Base-by-base conservation (phyloP, 2,113 vertebrate species). In the Pagrus major region DNA sequence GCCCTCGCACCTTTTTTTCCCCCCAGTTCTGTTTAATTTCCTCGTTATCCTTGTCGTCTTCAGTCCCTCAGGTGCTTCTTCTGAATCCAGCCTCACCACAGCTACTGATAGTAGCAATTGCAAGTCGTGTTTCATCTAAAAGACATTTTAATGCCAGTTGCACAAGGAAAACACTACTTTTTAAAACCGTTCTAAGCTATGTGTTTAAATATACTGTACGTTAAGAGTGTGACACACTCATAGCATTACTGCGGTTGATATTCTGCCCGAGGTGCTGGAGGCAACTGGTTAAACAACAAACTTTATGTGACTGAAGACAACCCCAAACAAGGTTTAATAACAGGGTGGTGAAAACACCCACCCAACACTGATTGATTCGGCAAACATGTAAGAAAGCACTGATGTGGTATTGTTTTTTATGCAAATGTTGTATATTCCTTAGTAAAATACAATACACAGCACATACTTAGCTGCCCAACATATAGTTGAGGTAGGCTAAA, bases 251-350 rank as follows among this genome's bases (percentile, higher is more conserved):
- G 23, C 12, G 39, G 9, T 41, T 52, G 33, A 68, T 25, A 69
- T 66, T 61, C 23, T 37, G 74, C 78, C 84, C 39, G 20, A 64
- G 51, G 70, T 14, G 25, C 6, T 31, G 20, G 39, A 58, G 31
- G 67, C 21, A 63, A 88, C 84, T 66, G 63, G 82, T 89, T 81
- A 12, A 70, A 56, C 83, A 33, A 60, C 75, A 59, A 78, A 76
- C 18, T 21, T 6, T 2, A 11, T 64, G n/a, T 5, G 68, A 2
- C 5, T 29, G 2, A 63, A 51, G 11, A 69, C 9, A 2, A 37
- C 12, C 6, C 21, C 2, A 5, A 59, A 64, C 39, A 49, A 20
- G 10, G 8, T 9, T 52, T 5, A 66, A 46, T n/a, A 63, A 37
- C 11, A 12, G 0, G 49, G 52, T 23, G 20, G 70, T 31, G 20